Evolutionary conservation across 2,113 vertebrate species (phyloP).

Genomic region (Ariopsis seemanni): DNA sequence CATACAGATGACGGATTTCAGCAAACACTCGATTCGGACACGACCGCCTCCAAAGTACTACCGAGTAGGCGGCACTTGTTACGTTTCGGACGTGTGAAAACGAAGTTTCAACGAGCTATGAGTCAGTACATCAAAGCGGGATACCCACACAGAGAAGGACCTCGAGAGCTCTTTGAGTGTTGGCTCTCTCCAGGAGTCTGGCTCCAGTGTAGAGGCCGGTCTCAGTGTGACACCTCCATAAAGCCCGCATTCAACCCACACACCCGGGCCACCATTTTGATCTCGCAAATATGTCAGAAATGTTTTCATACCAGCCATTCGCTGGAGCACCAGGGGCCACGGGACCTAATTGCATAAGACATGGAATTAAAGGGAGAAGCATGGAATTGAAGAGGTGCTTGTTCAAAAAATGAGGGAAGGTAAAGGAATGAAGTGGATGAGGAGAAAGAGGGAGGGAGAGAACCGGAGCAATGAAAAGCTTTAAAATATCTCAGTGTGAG

Average conservation of each 20-base stretch:
- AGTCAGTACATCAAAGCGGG: conserved; percentile 31
- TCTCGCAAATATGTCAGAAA: conserved; percentile 74
- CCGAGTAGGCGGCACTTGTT: background rate
- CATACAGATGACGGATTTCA: background rate
- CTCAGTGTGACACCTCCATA: conserved; percentile 37
- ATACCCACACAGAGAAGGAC: conserved; percentile 25
- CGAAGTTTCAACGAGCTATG: conserved; percentile 23
- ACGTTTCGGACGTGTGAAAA: conserved; percentile 33
- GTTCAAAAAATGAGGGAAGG: conserved; percentile 27
- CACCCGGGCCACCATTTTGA: conserved; percentile 50
- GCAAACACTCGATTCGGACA: background rate
- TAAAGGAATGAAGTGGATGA: conserved; percentile 43
- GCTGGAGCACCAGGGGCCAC: conserved; percentile 57
- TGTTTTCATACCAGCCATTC: conserved; percentile 74
- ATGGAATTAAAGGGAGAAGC: conserved; percentile 82
- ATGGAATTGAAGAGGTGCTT: conserved; percentile 66
- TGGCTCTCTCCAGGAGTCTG: conserved; percentile 25
- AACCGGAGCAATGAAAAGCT: conserved; percentile 64
- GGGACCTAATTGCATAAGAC: conserved; percentile 75
- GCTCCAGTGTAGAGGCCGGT: conserved; percentile 29
- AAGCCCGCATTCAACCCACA: conserved; percentile 41
- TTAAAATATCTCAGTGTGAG: conserved; percentile 66
- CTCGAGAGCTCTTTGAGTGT: conserved; percentile 18
- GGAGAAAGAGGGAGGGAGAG: conserved; percentile 9
- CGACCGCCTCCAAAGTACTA: background rate